Evolutionary conservation across 2,888 invertebrate species (phyloP), one percentile per base, ranked within the genome.

Genomic region (Oxycera nigricornis): DNA sequence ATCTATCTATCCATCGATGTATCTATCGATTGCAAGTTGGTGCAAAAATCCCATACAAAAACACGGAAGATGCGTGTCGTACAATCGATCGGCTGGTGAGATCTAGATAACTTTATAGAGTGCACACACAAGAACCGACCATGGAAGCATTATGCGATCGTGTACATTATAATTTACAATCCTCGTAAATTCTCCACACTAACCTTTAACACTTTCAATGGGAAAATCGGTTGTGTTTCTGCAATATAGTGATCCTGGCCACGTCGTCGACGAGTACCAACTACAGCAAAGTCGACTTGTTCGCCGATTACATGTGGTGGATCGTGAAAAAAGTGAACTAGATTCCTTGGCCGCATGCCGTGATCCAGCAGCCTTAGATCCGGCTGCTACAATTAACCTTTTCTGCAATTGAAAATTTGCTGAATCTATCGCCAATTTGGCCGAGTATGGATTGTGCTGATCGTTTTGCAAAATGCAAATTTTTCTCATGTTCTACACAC

Each of bases 151-250:
- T 68, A 68, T 52, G 46, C 17, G 68, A 68, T 68, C 68, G 24
- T 50, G 68, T 68, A 68, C 52, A 68, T 46, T 52, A 70, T 35
- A 52, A 70, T 70, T 70, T 70, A 70, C 52, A 31, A 52, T 70
- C 52, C 70, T 70, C 70, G 70, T 70, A 70, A 70, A 70, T 70
- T 70, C 70, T 52, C 52, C 70, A 70, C 70, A 70, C 70, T 70
- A 70, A 70, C 70, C 70, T 70, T 70, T 70, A 70, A 70, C 70
- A 70, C 70, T 52, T 70, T 55, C 55, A 28, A 70, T 46, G 52
- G 55, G 70, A 31, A 65, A 70, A 55, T 70, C 70, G 55, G 46
- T 70, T 70, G 31, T 55, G 46, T 68, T 24, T 52, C 52, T 70
- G 70, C 70, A 70, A 70, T 70, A 70, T 31, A 70, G 70, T 22